Percentiles rank a stretch among this genome's conserved stretches.
phyloP scores from a whole-genome alignment of 2,797 vertebrate genomes.

The Muscicapa striata region DNA sequence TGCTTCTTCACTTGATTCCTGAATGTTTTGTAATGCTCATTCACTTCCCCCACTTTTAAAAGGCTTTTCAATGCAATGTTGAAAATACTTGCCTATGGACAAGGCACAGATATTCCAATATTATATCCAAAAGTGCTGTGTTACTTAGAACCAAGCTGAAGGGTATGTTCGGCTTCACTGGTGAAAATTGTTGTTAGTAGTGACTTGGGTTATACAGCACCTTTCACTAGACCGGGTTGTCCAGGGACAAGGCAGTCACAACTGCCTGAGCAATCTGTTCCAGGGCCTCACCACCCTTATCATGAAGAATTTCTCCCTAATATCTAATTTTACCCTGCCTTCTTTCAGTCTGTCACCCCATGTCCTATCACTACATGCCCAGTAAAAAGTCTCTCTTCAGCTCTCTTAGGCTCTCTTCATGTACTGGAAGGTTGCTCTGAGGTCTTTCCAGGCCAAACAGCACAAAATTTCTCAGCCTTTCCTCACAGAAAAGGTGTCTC shows the following conservation, averaged over 20 bases:
- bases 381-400: background rate
- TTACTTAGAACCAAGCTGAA: background rate
- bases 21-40: background rate
- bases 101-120: background rate
- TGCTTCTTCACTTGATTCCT: background rate
- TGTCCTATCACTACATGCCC: background rate
- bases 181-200: background rate
- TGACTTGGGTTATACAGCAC: background rate
- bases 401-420: background rate
- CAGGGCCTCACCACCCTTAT: background rate
- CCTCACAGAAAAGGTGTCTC: background rate
- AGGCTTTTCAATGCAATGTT: background rate
- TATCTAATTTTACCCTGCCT: background rate
- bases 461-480: background rate
- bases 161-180: background rate
- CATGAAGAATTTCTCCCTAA: background rate
- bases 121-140: background rate
- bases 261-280: background rate
- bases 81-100: background rate
- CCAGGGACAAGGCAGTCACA: background rate
- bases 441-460: background rate
- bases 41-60: background rate
- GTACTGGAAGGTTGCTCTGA: background rate
- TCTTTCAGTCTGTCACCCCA: background rate
- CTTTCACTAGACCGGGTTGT: background rate